These are phyloP conservation scores for Brenthis hecate DNA, from an alignment of 2,888 invertebrate species.

Conservation along the genomic window DNA sequence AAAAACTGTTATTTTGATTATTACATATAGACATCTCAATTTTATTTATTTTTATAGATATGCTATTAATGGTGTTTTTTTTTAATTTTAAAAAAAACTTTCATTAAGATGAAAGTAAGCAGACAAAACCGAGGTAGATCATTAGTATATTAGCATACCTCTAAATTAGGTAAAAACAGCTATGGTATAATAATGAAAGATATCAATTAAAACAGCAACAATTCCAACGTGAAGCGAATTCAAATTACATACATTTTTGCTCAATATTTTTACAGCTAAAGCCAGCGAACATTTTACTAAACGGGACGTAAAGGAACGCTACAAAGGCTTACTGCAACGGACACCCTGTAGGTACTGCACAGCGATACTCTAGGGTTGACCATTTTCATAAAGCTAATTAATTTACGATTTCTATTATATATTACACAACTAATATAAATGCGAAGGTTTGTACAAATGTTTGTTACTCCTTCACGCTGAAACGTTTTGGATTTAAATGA, in stretches of 20 bases:
- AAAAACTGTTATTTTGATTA: too few species aligned
- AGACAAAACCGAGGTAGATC: too few species aligned
- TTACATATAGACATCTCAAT: too few species aligned
- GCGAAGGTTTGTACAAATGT: neutral
- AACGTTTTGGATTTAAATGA: too few species aligned
- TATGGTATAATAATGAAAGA: too few species aligned
- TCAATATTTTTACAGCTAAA: conserved; percentile 32
- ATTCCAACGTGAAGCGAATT: conserved; percentile 10
- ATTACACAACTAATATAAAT: neutral
- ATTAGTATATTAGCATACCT: too few species aligned
- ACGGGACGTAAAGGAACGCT: conserved; percentile 39
- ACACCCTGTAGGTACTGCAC: conserved; percentile 36
- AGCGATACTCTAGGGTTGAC: conserved; percentile 30
- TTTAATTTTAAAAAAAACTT: too few species aligned
- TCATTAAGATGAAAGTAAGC: too few species aligned
- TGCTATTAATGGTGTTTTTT: too few species aligned
- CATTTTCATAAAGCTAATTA: neutral
- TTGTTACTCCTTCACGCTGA: too few species aligned
- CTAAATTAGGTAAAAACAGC: too few species aligned
- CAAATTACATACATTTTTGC: conserved; percentile 13
- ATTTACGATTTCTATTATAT: neutral
- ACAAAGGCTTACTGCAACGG: conserved; percentile 47
- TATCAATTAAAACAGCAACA: neutral
- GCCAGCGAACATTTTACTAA: conserved; percentile 40
- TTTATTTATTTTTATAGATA: too few species aligned